Conservation (phyloP, 2,888 invertebrate genomes). For the Aphrophora alni region DNA sequence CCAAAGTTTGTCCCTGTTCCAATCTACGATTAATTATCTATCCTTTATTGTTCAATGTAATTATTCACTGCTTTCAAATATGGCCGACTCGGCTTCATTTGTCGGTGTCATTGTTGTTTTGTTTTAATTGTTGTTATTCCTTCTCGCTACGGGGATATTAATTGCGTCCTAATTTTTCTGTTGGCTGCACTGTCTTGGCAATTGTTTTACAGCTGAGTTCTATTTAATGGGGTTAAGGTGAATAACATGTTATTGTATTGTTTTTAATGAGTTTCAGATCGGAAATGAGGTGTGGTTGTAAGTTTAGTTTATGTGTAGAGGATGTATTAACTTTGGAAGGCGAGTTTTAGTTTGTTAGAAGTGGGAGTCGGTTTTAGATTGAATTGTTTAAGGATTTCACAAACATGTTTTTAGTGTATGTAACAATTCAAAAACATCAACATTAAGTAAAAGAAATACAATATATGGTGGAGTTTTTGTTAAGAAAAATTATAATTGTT, state of each 20-base stretch:
- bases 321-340: too few relatives aligned
- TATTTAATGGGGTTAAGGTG: not conserved
- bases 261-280: not conserved
- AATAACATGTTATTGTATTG: not conserved
- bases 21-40: not conserved
- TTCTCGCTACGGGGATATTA: not conserved
- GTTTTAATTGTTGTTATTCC: not conserved
- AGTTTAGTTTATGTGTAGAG: too few relatives aligned
- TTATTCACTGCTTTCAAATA: not conserved
- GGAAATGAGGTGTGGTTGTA: too few relatives aligned
- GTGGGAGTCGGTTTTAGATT: too few relatives aligned
- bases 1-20: not conserved
- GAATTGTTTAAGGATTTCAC: too few relatives aligned
- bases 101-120: not conserved
- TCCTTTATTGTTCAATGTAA: not conserved
- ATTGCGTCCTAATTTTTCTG: not conserved
- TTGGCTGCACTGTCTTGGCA: not conserved
- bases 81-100: not conserved
- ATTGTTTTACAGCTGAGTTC: not conserved
- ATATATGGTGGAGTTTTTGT: too few relatives aligned
- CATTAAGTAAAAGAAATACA: too few relatives aligned
- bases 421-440: too few relatives aligned
- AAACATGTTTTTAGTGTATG: too few relatives aligned
- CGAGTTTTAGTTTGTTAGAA: too few relatives aligned
- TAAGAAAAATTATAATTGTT: too few relatives aligned